Evolutionary conservation across 64 coral and sea anemone genomes (phyloP).

Genomic region (Trachythela sp.): DNA sequence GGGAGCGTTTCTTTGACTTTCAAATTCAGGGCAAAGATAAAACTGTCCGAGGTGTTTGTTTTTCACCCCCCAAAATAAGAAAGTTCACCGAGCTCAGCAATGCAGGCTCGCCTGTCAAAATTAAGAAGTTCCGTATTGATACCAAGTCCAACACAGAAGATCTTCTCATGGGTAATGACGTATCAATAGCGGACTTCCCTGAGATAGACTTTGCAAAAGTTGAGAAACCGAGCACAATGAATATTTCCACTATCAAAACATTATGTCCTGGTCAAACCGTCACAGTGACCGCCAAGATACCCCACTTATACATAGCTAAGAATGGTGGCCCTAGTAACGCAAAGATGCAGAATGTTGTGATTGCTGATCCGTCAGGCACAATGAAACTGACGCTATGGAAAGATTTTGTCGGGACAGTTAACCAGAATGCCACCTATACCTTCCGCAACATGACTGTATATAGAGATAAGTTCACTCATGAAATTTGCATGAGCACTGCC

Average conservation of each 20-base stretch:
- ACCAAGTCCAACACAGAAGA: too few species aligned
- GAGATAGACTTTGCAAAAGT: background rate
- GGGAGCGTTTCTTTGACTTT: too few species aligned
- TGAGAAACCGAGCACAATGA: background rate
- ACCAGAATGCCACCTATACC: conserved; percentile 28
- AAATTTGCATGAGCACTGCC: background rate
- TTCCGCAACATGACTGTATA: conserved; percentile 48
- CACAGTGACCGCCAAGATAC: background rate
- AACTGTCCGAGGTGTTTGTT: too few species aligned
- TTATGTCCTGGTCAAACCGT: background rate
- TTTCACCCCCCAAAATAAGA: too few species aligned
- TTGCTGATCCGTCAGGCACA: conserved; percentile 48
- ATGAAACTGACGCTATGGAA: conserved; percentile 54
- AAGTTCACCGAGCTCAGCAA: too few species aligned
- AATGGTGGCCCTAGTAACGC: background rate
- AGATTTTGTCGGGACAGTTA: conserved; percentile 37
- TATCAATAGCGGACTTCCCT: background rate
- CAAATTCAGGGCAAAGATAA: too few species aligned
- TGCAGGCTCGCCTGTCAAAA: too few species aligned
- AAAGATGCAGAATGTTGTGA: background rate
- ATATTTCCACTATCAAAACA: background rate
- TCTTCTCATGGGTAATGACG: background rate
- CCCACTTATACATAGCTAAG: background rate
- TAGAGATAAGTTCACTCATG: conserved; percentile 24
- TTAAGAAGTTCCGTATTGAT: too few species aligned